Evolutionary conservation across 2,888 invertebrate genomes (phyloP), one percentile per base, ranked within the genome.

Genomic region (Flabesymbios commensalis): DNA sequence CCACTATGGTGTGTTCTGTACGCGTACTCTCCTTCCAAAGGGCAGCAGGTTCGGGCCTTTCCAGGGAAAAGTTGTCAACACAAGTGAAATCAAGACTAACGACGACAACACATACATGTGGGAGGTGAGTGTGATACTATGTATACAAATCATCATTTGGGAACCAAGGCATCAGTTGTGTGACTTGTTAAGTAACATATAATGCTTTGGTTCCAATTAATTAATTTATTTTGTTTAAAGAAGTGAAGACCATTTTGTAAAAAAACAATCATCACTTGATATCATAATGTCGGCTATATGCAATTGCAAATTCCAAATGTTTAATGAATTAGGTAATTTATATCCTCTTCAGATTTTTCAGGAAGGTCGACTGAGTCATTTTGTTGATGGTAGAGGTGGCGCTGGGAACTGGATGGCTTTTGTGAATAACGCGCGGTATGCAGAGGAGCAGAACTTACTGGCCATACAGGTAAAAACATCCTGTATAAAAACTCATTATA

Each of bases 371-470:
- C 65, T 81, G 29, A 78, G 76, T 49, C 79, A 80, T 54, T 81
- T 79, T 64, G 70, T 81, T 1, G 81, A 81, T 59, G 81, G 80
- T 0, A 67, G 78, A 14, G 79, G 79, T 0, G 72, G 71, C 1
- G 67, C 74, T 10, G 78, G 76, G 31, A 78, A 76, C 70, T 83
- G 83, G 83, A 81, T 83, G 82, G 76, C 78, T 0, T 79, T 78
- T 58, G 79, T 82, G 3, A 83, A 81, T 70, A 78, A 78, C 64
- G 82, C 83, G 19, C 72, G 82, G 17, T 77, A 78, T 61, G 60
- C 70, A 1, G 79, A 79, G 64, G 83, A 83, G 66, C 83, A 83
- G 72, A 83, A 83, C 65, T 74, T 83, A 5, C 73, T 80, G 3
- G 80, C 80, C 24, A 59, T 79, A 28, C 76, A 81, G 49, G 49